These are phyloP conservation scores for Aurelia aurita DNA, from an alignment of 30 jellyfish, hydroid and myxozoan species.

Conservation along the genomic window DNA sequence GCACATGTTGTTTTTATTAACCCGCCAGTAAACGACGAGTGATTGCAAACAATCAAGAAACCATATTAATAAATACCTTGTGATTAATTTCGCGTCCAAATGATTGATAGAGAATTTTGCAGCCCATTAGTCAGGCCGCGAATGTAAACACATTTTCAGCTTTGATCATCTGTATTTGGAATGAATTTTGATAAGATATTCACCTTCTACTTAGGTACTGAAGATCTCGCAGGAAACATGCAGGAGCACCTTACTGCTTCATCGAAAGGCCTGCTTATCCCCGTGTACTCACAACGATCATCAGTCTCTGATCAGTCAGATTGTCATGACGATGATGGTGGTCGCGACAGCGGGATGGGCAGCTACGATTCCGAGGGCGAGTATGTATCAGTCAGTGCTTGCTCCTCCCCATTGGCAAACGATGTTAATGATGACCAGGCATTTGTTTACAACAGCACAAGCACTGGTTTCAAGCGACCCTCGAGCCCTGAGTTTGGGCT, in stretches of 20 bases:
- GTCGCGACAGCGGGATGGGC: constrained; percentile 89
- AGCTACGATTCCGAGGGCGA: constrained; percentile 80
- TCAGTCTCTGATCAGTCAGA: constrained; percentile 63
- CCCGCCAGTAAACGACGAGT: too few species aligned
- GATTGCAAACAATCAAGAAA: too few species aligned
- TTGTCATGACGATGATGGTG: constrained; percentile 72
- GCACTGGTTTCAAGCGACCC: constrained; percentile 11
- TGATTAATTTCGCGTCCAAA: too few species aligned
- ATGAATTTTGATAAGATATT: too few species aligned
- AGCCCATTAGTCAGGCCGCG: too few species aligned
- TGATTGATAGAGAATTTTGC: too few species aligned
- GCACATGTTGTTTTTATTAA: too few species aligned
- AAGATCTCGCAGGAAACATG: not conserved
- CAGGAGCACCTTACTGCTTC: not conserved
- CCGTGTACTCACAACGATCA: not conserved
- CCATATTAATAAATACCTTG: too few species aligned
- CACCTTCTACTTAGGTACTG: not conserved
- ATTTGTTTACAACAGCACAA: not conserved
- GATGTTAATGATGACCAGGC: constrained; percentile 60
- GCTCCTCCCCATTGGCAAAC: constrained; percentile 66
- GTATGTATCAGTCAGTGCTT: constrained; percentile 37
- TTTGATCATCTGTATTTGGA: too few species aligned
- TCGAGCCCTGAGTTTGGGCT: constrained; percentile 60
- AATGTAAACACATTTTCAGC: too few species aligned
- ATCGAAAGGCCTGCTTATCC: not conserved